Conservation (phyloP, 1,140 invertebrate species). For the Drosophila kurseongensis region DNA sequence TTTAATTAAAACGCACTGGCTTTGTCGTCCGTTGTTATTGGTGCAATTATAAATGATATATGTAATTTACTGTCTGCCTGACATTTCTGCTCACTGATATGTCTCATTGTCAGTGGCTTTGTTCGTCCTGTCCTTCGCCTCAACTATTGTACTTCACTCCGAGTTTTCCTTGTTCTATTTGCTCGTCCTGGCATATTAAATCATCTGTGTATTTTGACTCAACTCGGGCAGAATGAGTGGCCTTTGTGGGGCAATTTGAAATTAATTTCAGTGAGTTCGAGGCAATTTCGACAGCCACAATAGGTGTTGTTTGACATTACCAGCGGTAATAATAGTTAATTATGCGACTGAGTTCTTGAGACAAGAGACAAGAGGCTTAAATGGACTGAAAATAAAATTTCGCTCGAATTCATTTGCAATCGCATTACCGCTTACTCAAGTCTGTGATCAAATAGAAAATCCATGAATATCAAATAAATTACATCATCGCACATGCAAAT, state of each 20-base stretch:
- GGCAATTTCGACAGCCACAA: slow-evolving; percentile 24
- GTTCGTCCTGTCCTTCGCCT: slow-evolving; percentile 19
- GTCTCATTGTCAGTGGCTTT: slow-evolving; percentile 31
- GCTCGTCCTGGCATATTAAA: slow-evolving; percentile 34
- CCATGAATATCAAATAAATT: slow-evolving; percentile 76
- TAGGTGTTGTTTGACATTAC: slow-evolving; percentile 27
- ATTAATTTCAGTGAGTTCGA: slow-evolving; percentile 12
- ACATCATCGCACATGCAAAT: slow-evolving; percentile 61
- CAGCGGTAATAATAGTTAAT: slow-evolving; percentile 42
- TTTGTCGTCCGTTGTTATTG: slow-evolving; percentile 53
- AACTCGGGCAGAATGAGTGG: slow-evolving; percentile 22
- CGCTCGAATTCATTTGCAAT: slow-evolving; percentile 36
- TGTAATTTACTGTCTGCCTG: slow-evolving; percentile 62
- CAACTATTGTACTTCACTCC: slow-evolving; percentile 1
- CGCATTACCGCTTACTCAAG: slow-evolving; percentile 23
- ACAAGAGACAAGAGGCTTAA: slow-evolving; percentile 19
- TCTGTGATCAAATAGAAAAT: slow-evolving; percentile 42
- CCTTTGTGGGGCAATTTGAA: slow-evolving; percentile 22
- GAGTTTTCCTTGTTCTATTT: slow-evolving; percentile 28
- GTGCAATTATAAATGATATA: slow-evolving; percentile 79
- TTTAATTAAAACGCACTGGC: slow-evolving; percentile 69
- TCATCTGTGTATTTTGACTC: slow-evolving; percentile 21
- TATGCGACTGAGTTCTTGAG: slow-evolving; percentile 23
- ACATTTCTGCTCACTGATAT: slow-evolving; percentile 33
- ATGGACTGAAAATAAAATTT: slow-evolving; percentile 36